Evolutionary conservation across 2,113 vertebrate genomes (phyloP), one percentile per base, ranked within the genome.

Genomic region (Antennarius striatus): DNA sequence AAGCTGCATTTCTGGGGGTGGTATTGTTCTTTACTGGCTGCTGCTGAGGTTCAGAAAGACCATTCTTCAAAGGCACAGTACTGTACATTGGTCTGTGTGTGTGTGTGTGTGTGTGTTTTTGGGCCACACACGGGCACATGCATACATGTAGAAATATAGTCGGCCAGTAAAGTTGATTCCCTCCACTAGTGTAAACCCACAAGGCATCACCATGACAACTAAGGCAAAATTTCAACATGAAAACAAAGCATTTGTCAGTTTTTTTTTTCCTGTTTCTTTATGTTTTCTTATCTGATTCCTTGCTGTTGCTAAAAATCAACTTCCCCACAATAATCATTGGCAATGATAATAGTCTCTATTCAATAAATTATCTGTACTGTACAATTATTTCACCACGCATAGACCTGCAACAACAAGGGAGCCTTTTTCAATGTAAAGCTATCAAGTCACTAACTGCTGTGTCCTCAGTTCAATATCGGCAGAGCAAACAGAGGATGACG

Each of bases 341-440:
- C 87, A 68, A 82, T 79, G 86, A 86, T 89, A 89, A 88, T 90
- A 88, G 88, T 89, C 90, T 91, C 91, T 93, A 87, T 92, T 92
- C 89, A 94, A 94, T 94, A 94, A 94, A 94, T 94, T 93, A 94
- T 93, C 88, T 91, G 84, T 93, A 90, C 90, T 90, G 87, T 93
- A 93, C 90, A 92, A 87, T 85, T 86, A 86, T 88, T 89, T 83
- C 79, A 86, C 84, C 79, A 85, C 61, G 62, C 77, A 45, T 79
- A 88, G 80, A 85, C 85, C 85, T 82, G 86, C 85, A 86, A 81
- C 83, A 71, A 81, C 73, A 29, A 53, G 57, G 72, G 72, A 63
- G 49, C 36, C 63, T 66, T 66, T 54, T 46, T 58, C 73, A 68
- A 63, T 68, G 76, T 87, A 83, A 86, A 88, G 85, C 81, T 75